Evolutionary conservation across 2,888 invertebrate species (phyloP), one percentile per base, ranked within the genome.

Genomic region (Drosophila mimica): DNA sequence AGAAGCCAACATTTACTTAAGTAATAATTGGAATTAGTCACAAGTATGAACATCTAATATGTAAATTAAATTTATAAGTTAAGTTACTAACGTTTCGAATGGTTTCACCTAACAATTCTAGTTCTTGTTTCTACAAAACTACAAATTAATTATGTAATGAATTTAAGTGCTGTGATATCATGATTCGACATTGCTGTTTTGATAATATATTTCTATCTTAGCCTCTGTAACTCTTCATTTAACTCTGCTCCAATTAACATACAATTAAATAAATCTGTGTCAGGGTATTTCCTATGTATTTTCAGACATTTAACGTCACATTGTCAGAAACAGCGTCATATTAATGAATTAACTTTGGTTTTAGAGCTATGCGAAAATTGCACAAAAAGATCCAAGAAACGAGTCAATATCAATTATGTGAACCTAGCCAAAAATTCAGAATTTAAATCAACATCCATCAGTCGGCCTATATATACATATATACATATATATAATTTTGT

Each of bases 351-450:
- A 34, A 70, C 58, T 20, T 65, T 60, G 25, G 58, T 72, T 87
- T 89, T 81, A 88, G 76, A 60, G 49, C 66, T 52, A 46, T 38
- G 59, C 68, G 73, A 76, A 77, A 67, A 36, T 69, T 57, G 30
- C 65, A 74, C 56, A 52, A 56, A n/a, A n/a, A 13, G 2, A 7
- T 6, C 28, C 28, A 40, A 9, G 40, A 40, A 43, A 8, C 38
- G 30, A 17, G 58, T 69, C 49, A 67, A 65, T 48, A 65, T 58
- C 20, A 38, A 15, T 51, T 17, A 15, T 36, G 28, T 20, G 8
- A 56, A 48, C 8, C 11, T 31, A 36, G 28, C 38, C 54, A 9
- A 59, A 62, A 58, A 20, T 30, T 34, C 34, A 30, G 51, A 34
- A 64, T 36, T 52, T 30, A 49, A 31, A 34, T 79, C 52, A 59